phyloP scores from a whole-genome alignment of 1,140 invertebrate species.

The Nomia melanderi region DNA sequence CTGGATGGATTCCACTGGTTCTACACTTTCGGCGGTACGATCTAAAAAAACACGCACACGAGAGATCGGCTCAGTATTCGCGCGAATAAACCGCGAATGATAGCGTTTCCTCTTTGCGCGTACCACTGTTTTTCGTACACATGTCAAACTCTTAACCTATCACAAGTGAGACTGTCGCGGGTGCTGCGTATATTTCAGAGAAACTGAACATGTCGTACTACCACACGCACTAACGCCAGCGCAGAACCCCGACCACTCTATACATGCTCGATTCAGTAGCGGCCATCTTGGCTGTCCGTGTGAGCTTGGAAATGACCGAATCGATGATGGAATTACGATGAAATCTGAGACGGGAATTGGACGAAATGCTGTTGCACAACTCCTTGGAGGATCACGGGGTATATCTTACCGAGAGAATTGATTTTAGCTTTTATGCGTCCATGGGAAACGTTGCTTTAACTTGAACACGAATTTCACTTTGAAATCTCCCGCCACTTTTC shows the following conservation, averaged over 20 bases:
- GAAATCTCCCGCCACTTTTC: slow-evolving; percentile 26
- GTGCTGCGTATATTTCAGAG: slow-evolving; percentile 28
- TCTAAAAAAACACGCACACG: slow-evolving; percentile 20
- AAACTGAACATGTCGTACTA: slow-evolving; percentile 36
- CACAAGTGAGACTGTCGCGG: neutral
- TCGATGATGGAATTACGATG: slow-evolving; percentile 19
- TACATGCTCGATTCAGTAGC: slow-evolving; percentile 32
- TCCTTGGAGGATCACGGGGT: neutral
- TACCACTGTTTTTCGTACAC: slow-evolving; percentile 11
- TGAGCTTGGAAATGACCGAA: slow-evolving; percentile 40
- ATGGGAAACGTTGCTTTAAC: neutral
- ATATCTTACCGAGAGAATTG: neutral
- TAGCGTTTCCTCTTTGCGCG: neutral
- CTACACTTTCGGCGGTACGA: slow-evolving; percentile 2
- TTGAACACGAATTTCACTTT: neutral
- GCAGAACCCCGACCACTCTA: slow-evolving; percentile 37
- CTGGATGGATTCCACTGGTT: neutral
- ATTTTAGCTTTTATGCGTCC: neutral
- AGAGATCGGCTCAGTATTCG: neutral
- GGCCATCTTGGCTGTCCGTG: slow-evolving; percentile 52
- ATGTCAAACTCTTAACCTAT: slow-evolving; percentile 48
- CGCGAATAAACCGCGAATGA: slow-evolving; percentile 24
- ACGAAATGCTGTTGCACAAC: neutral
- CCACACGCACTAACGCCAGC: slow-evolving; percentile 45
- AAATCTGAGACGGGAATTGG: no score